These are phyloP conservation scores for Chloroclystis v-ata DNA, from an alignment of 2,888 invertebrate genomes.

Conservation along the genomic window DNA sequence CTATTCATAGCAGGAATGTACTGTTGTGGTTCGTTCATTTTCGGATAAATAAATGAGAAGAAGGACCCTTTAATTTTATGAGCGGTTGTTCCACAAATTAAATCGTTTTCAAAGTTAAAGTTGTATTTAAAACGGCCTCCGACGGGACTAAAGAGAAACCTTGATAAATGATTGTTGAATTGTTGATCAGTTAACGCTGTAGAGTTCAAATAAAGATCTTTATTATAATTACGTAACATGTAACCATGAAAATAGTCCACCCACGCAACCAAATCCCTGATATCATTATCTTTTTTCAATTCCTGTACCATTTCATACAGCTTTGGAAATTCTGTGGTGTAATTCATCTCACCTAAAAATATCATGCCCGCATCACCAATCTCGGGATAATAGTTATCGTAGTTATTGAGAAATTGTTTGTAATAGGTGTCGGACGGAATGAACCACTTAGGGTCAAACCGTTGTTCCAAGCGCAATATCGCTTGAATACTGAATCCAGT, in stretches of 20 bases:
- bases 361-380: slow-evolving; percentile 80
- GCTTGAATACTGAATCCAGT: slow-evolving; percentile 81
- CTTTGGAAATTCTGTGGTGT: slow-evolving; percentile 78
- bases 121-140: slow-evolving; percentile 84
- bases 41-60: slow-evolving; percentile 80
- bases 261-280: slow-evolving; percentile 80
- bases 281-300: slow-evolving; percentile 72
- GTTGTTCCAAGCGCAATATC: slow-evolving; percentile 82
- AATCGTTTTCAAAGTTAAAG: slow-evolving; percentile 79
- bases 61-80: slow-evolving; percentile 79
- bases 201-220: slow-evolving; percentile 65
- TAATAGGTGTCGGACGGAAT: slow-evolving; percentile 84
- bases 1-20: slow-evolving; percentile 86
- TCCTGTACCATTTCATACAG: slow-evolving; percentile 75
- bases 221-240: slow-evolving; percentile 75
- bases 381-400: slow-evolving; percentile 81
- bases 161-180: slow-evolving; percentile 81
- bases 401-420: slow-evolving; percentile 76
- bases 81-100: slow-evolving; percentile 80
- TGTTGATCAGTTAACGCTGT: slow-evolving; percentile 67
- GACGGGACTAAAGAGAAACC: slow-evolving; percentile 82
- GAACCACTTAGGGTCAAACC: slow-evolving; percentile 89
- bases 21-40: slow-evolving; percentile 79
- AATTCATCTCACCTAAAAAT: slow-evolving; percentile 82
- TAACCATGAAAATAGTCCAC: slow-evolving; percentile 81